A percentile compares a stretch with the other conserved stretches of the same genome.
Evolutionary conservation across 2,113 vertebrate species (phyloP).

Genomic region (Campylomormyrus numenius): DNA sequence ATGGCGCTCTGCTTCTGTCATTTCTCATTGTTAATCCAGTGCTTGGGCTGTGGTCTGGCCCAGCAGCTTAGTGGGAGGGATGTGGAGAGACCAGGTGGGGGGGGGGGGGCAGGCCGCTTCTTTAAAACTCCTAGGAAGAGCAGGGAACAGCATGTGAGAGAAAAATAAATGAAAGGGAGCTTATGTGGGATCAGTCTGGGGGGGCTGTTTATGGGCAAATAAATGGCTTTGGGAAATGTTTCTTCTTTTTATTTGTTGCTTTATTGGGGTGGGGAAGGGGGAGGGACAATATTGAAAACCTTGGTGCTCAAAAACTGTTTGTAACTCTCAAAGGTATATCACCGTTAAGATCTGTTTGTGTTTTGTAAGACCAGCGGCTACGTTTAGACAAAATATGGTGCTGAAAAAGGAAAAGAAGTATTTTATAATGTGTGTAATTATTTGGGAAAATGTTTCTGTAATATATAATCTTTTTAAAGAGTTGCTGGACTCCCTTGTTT

Average conservation of each 20-base stretch:
- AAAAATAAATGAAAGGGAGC: slow-evolving; percentile 22
- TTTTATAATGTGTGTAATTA: slow-evolving; percentile 72
- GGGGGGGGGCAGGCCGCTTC: not conserved
- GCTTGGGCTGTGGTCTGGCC: slow-evolving; percentile 5
- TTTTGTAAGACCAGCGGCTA: slow-evolving; percentile 44
- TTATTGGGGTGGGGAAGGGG: slow-evolving; percentile 29
- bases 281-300: slow-evolving; percentile 29
- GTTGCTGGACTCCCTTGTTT: slow-evolving; percentile 55
- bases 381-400: slow-evolving; percentile 57
- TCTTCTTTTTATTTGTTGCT: slow-evolving; percentile 34
- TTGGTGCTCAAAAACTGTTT: slow-evolving; percentile 37
- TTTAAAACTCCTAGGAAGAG: slow-evolving; percentile 1
- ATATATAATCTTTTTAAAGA: slow-evolving; percentile 73
- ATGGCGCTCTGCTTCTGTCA: slow-evolving; percentile 53
- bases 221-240: slow-evolving; percentile 25
- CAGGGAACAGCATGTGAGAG: slow-evolving; percentile 33
- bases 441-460: slow-evolving; percentile 63
- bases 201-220: not conserved
- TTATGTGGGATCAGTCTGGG: slow-evolving; percentile 6
- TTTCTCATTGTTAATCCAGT: slow-evolving; percentile 37
- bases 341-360: slow-evolving; percentile 41
- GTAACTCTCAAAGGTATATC: slow-evolving; percentile 39
- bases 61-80: not conserved
- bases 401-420: slow-evolving; percentile 62
- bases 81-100: not conserved